These are phyloP conservation scores for Microctenopoma steveboyesi DNA, from an alignment of 2,797 vertebrate genomes.

Conservation along the genomic window DNA sequence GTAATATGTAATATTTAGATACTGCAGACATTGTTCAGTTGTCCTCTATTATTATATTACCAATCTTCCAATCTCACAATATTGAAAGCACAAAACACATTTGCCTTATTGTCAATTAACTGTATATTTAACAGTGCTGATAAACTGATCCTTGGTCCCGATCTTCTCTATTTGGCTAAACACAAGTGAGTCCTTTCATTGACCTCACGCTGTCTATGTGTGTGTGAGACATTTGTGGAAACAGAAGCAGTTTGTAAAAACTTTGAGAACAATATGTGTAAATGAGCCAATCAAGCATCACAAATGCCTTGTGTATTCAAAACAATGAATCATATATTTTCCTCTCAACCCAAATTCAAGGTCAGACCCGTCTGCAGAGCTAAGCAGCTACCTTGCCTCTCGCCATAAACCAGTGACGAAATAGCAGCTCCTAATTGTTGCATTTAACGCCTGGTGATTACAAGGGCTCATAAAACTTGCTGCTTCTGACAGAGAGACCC, in stretches of 20 bases:
- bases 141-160: no score
- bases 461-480: constrained; percentile 78
- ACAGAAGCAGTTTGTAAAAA: not conserved
- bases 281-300: not conserved
- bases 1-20: no score
- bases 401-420: constrained; percentile 77
- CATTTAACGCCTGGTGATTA: constrained; percentile 85
- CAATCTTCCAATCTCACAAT: no score
- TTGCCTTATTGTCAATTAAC: no score
- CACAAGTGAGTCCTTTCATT: constrained; percentile 9
- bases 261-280: not conserved
- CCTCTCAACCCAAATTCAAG: not conserved
- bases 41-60: no score
- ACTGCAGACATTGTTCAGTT: no score
- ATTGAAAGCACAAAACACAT: no score
- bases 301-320: not conserved
- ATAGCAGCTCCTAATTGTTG: constrained; percentile 85
- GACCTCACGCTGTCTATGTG: constrained; percentile 2
- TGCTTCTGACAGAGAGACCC: constrained; percentile 48
- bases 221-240: not conserved
- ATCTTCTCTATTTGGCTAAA: no score
- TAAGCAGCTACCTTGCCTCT: constrained; percentile 42
- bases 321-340: not conserved
- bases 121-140: no score
- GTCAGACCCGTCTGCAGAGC: constrained; percentile 16